phyloP scores from a whole-genome alignment of 2,888 invertebrate genomes.

The Zygogramma bicolorata region DNA sequence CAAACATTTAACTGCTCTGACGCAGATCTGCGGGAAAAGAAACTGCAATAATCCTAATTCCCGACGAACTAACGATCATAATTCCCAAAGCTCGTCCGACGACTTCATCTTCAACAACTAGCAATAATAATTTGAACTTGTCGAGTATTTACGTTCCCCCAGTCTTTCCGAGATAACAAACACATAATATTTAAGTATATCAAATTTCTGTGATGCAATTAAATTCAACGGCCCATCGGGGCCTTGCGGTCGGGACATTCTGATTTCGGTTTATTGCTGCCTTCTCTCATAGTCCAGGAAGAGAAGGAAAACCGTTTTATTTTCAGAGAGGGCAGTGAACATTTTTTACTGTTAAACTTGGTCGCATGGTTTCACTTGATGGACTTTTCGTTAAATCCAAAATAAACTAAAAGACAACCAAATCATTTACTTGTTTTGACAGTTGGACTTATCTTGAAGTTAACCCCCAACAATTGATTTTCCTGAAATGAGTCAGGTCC shows the following conservation, averaged over 20 bases:
- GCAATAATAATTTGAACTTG: conserved; percentile 25
- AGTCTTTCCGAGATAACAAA: conserved; percentile 18
- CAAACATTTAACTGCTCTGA: background rate
- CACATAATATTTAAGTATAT: conserved; percentile 34
- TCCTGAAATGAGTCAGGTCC: too few relatives aligned
- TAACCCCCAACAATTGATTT: too few relatives aligned
- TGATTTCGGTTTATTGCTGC: background rate
- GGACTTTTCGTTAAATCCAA: too few relatives aligned
- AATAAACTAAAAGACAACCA: too few relatives aligned
- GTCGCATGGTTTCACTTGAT: background rate
- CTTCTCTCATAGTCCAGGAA: background rate
- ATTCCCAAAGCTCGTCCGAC: background rate
- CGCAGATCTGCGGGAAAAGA: background rate
- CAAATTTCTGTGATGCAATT: conserved; percentile 32
- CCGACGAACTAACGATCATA: background rate
- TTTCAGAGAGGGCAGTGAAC: background rate
- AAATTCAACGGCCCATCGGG: conserved; percentile 24
- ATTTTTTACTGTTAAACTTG: background rate
- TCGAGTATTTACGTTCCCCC: conserved; percentile 20
- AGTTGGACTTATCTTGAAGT: too few relatives aligned
- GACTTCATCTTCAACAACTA: conserved; percentile 1
- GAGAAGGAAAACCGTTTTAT: too few relatives aligned
- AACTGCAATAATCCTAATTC: background rate
- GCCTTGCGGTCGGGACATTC: conserved; percentile 6
- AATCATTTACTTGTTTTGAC: too few relatives aligned